Base-by-base conservation (phyloP, 2,888 invertebrate genomes). In the Marasmarcha lunaedactyla region DNA sequence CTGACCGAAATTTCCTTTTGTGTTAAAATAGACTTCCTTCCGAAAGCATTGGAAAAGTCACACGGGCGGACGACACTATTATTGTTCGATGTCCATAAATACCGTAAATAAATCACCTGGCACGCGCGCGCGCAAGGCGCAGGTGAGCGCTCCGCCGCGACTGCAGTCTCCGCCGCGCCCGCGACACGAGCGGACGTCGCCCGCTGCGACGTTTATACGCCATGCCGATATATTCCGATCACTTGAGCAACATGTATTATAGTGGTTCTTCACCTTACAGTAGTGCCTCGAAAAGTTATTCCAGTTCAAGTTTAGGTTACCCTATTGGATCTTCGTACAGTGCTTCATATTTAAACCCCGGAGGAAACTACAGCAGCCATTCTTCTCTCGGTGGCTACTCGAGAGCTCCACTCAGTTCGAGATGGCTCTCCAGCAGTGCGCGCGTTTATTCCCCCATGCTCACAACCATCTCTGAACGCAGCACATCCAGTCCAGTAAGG, bases 161-260 rank as follows among this genome's bases (percentile, higher is more conserved):
- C 46, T 41, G 46, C 47, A 42, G 54, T 48, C 51, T 52, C 46
- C 54, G 51, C 46, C 46, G 44, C 47, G 50, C 48, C 35, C 47
- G 35, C 51, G 51, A 48, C 55, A 59, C 60, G 63, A 61, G 63
- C 68, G 67, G 64, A 62, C 55, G 47, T 51, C 59, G 47, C 37
- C 43, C 46, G 42, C 51, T 45, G 57, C 48, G 50, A 48, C 35
- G 38, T 27, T 14, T 56, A 51, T 56, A 41, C 40, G 68, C 47
- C 44, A 90, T 90, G 90, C 90, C 90, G 54, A 83, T 89, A 45
- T 90, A 87, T 67, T 87, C 88, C 50, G 90, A 90, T 59, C 86
- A 88, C 46, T 86, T 88, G 51, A 85, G 87, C 59, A 88, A 87
- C 49, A 84, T 85, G 72, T 78, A 84, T 65, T 86, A 77, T 57